A percentile compares a stretch with the other conserved stretches of the same genome.
Evolutionary conservation across 2,888 invertebrate genomes (phyloP).

Genomic region (Nemapogon koenigi): DNA sequence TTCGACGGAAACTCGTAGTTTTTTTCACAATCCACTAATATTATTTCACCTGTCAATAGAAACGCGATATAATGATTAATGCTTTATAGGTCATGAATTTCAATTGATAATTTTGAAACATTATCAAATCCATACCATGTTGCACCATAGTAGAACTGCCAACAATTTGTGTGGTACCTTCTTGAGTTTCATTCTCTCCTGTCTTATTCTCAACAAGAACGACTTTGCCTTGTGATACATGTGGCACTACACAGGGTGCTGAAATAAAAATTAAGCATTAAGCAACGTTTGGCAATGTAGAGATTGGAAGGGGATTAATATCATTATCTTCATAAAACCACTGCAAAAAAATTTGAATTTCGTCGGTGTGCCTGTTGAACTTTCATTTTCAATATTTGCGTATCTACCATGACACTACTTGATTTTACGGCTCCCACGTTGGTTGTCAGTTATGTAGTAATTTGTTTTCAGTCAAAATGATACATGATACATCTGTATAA

Average conservation of each 20-base stretch:
- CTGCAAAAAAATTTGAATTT: too few species aligned
- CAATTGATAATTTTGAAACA: background rate
- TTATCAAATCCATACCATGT: conserved; percentile 32
- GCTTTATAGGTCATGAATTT: background rate
- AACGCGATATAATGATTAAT: background rate
- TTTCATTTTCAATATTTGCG: too few species aligned
- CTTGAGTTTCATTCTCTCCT: conserved; percentile 54
- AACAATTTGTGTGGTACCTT: conserved; percentile 50
- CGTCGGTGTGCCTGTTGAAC: too few species aligned
- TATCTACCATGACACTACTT: too few species aligned
- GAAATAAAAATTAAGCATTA: conserved; percentile 30
- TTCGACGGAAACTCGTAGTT: conserved; percentile 84
- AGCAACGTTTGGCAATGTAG: too few species aligned
- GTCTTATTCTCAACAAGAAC: conserved; percentile 69
- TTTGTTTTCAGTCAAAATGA: too few species aligned
- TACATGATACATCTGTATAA: too few species aligned
- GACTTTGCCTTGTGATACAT: conserved; percentile 79
- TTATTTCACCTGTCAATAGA: conserved; percentile 39
- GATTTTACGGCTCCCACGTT: too few species aligned
- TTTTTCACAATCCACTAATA: conserved; percentile 79
- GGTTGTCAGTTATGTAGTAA: too few species aligned
- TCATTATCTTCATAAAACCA: too few species aligned
- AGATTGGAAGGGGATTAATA: too few species aligned
- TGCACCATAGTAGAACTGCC: conserved; percentile 61
- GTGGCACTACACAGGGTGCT: conserved; percentile 95